Percentiles rank a stretch among this genome's conserved stretches.
These are phyloP conservation scores for Boulengeromyrus knoepffleri DNA, from an alignment of 2,113 vertebrate genomes.

Conservation along the genomic window DNA sequence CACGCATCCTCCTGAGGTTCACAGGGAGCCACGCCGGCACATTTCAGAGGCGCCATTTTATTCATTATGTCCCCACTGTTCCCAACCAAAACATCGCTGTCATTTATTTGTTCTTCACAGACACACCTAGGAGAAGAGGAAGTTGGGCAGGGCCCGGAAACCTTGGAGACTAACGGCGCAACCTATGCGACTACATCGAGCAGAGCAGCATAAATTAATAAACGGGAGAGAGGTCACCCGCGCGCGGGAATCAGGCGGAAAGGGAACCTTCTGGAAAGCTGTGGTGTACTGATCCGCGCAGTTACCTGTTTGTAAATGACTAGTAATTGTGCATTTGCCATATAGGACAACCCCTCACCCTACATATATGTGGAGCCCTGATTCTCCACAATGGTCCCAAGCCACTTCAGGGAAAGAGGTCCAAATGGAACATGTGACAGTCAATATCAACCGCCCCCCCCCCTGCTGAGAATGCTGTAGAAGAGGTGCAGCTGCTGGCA, in stretches of 20 bases:
- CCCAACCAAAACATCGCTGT: neutral
- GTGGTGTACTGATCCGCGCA: constrained; percentile 30
- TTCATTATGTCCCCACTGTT: neutral
- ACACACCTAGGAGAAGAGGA: neutral
- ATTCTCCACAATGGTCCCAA: constrained; percentile 21
- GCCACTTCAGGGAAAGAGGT: constrained; percentile 36
- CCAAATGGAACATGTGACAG: constrained; percentile 40
- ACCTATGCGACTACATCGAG: neutral
- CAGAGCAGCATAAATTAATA: neutral
- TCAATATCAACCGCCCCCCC: constrained; percentile 42
- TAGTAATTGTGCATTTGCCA: constrained; percentile 30
- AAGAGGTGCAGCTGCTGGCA: neutral
- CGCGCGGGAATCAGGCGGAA: constrained; percentile 15
- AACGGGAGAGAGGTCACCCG: neutral
- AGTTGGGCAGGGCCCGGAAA: neutral
- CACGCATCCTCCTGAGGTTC: neutral
- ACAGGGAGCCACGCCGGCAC: neutral
- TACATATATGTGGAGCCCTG: constrained; percentile 17
- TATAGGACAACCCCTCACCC: neutral
- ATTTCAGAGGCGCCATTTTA: neutral
- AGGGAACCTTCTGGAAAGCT: constrained; percentile 32
- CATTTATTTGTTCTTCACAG: neutral
- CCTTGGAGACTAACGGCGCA: neutral
- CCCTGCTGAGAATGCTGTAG: constrained; percentile 15
- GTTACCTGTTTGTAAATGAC: constrained; percentile 31